Evolutionary conservation across 2,797 vertebrate species (phyloP), one percentile per base, ranked within the genome.

Genomic region (Cyclopterus lumpus): DNA sequence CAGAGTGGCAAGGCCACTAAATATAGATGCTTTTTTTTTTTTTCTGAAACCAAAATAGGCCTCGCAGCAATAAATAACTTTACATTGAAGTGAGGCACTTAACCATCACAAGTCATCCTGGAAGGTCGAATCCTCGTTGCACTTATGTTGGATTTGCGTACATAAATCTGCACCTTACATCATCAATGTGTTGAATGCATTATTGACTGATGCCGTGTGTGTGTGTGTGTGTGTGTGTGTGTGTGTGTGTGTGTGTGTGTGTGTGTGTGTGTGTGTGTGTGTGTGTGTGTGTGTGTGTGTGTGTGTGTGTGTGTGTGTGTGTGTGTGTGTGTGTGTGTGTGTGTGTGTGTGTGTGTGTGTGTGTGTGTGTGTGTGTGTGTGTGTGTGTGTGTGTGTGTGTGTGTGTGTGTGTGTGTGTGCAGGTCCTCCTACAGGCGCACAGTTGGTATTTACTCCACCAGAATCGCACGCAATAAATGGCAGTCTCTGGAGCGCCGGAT

Each of bases 401-500:
- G 46, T 42, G 40, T 42, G 40, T 42, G 40, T 42, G 40, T 49
- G 44, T 6, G 16, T 79, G 71, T 55, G n/a, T 66, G 28, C 86
- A 99, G 97, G 46, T 95, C 89, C 2, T 96, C 96, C 51, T 96
- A 96, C 89, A 95, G 97, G 57, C 95, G 96, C 15, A 91, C 86
- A 2, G 90, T 86, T 14, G 95, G 96, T 7, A 71, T 97, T 68
- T 98, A 97, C 88, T 96, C 92, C 75, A 97, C 97, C 22, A 96
- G 91, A 81, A 86, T 95, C 11, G 97, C 97, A 26, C 96, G 97
- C 54, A 95, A 95, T 86, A 99, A 99, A 79, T 97, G 97, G 97
- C 97, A 98, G 89, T 89, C 96, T 16, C 95, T 99, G 69, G 98
- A 99, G 80, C 96, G 97, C 0, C 95, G 97, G 34, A 94, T 99